Percentiles rank a stretch among this genome's conserved stretches.
Conservation (phyloP, 2,888 invertebrate species). For the Tenthredo livida region DNA sequence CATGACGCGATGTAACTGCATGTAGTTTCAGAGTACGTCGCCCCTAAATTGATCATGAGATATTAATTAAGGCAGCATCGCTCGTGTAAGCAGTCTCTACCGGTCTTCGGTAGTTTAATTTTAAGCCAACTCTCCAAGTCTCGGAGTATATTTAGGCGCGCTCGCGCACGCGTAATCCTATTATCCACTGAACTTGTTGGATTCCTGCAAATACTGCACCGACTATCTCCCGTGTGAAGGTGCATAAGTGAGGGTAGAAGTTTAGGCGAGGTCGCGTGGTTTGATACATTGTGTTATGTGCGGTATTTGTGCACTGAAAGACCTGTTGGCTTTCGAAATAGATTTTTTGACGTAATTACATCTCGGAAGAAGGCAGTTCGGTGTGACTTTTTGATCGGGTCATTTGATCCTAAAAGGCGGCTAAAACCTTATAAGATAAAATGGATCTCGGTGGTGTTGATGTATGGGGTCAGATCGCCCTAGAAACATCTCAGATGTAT, state of each 20-base stretch:
- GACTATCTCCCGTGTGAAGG: slow-evolving; percentile 56
- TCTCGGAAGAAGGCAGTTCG: not conserved
- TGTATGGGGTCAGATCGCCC: slow-evolving; percentile 93
- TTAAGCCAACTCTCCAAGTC: slow-evolving; percentile 71
- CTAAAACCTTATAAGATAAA: slow-evolving; percentile 56
- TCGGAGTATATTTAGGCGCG: slow-evolving; percentile 75
- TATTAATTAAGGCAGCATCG: slow-evolving; percentile 44
- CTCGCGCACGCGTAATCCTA: slow-evolving; percentile 74
- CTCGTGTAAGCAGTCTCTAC: slow-evolving; percentile 18
- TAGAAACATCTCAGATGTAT: slow-evolving; percentile 93
- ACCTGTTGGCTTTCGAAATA: slow-evolving; percentile 20
- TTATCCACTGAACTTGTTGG: slow-evolving; percentile 70
- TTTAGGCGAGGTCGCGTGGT: slow-evolving; percentile 51
- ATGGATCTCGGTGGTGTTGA: slow-evolving; percentile 87
- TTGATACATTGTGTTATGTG: slow-evolving; percentile 34
- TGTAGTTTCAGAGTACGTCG: not conserved
- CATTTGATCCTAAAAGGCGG: not conserved
- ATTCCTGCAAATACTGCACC: slow-evolving; percentile 66
- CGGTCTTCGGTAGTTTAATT: slow-evolving; percentile 65
- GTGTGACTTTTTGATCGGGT: not conserved
- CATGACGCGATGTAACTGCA: slow-evolving; percentile 13
- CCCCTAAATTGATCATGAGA: slow-evolving; percentile 32
- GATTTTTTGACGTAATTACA: not conserved
- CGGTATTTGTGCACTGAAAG: not conserved
- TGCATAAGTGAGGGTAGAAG: slow-evolving; percentile 55